Percentiles rank a stretch among this genome's conserved stretches.
Conservation (phyloP, 2,113 vertebrate species). For the Platichthys flesus region DNA sequence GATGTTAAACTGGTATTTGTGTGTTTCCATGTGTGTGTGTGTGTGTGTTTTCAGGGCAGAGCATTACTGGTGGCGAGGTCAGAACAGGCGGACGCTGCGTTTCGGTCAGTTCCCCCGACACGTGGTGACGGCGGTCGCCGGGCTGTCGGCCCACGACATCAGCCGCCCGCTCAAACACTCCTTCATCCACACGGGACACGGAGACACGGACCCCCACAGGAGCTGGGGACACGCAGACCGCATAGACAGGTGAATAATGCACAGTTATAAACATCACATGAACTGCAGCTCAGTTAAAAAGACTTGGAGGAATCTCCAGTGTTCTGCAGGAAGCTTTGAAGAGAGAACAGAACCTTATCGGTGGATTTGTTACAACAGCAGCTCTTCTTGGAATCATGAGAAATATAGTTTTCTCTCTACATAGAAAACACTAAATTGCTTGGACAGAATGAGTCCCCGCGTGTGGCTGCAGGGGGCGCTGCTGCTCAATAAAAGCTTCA, state of each 20-base stretch:
- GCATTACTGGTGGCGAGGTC: slow-evolving; percentile 99
- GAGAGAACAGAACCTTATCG: too few relatives aligned
- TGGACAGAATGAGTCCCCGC: too few relatives aligned
- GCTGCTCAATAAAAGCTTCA: too few relatives aligned
- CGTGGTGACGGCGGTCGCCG: slow-evolving; percentile 95
- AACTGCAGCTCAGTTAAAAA: too few relatives aligned
- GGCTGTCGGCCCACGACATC: slow-evolving; percentile 98
- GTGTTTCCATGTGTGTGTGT: background rate
- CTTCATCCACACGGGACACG: slow-evolving; percentile 99
- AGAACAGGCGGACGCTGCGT: slow-evolving; percentile 94
- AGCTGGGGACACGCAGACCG: slow-evolving; percentile 98
- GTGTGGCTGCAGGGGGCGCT: too few relatives aligned
- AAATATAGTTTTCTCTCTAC: too few relatives aligned
- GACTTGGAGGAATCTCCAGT: too few relatives aligned
- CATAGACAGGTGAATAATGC: slow-evolving; percentile 89
- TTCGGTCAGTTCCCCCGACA: slow-evolving; percentile 96
- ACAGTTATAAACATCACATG: background rate
- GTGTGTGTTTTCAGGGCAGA: slow-evolving; percentile 86
- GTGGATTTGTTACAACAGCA: too few relatives aligned
- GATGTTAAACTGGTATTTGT: background rate
- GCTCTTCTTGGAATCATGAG: too few relatives aligned
- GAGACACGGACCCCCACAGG: slow-evolving; percentile 94
- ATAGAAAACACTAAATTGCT: too few relatives aligned
- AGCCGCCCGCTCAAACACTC: slow-evolving; percentile 98
- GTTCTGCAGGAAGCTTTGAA: too few relatives aligned